Evolutionary conservation across 2,888 invertebrate genomes (phyloP).

Genomic region (Drosophila ezoana): DNA sequence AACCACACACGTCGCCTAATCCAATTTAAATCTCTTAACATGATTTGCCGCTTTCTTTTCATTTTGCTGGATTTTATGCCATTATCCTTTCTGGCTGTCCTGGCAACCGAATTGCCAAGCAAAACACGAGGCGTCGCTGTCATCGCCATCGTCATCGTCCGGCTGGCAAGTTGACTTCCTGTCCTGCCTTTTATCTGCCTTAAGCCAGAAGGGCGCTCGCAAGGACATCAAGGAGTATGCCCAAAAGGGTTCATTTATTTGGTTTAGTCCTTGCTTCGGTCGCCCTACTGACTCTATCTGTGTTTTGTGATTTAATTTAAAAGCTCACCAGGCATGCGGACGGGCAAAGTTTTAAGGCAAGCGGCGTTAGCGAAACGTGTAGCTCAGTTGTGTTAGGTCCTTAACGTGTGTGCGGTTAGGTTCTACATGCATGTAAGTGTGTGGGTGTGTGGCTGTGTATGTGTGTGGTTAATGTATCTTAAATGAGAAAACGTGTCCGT

Average conservation of each 20-base stretch:
- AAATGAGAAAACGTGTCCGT: constrained; percentile 73
- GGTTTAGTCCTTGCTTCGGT: constrained; percentile 60
- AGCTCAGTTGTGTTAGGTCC: constrained; percentile 28
- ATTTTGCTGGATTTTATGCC: constrained; percentile 78
- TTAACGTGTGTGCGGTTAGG: constrained; percentile 27
- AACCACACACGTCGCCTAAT: constrained; percentile 67
- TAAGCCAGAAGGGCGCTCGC: constrained; percentile 52
- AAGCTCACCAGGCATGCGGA: constrained; percentile 55
- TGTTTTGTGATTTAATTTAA: constrained; percentile 79
- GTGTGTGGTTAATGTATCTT: constrained; percentile 64
- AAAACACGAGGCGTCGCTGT: constrained; percentile 42
- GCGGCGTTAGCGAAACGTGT: constrained; percentile 37
- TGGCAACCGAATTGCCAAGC: constrained; percentile 62
- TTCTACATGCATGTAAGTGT: constrained; percentile 13
- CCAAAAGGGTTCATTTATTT: constrained; percentile 79
- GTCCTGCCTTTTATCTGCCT: constrained; percentile 69
- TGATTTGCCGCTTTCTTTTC: constrained; percentile 82
- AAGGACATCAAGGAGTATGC: constrained; percentile 67
- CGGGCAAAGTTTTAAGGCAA: constrained; percentile 38
- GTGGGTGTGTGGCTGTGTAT: constrained; percentile 9
- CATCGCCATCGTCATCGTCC: constrained; percentile 32
- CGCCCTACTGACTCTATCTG: constrained; percentile 66
- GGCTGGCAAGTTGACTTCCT: constrained; percentile 73
- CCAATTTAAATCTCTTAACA: constrained; percentile 83
- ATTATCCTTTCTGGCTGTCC: constrained; percentile 70